Conservation (phyloP, 2,888 invertebrate species). For the Charanyca ferruginea region DNA sequence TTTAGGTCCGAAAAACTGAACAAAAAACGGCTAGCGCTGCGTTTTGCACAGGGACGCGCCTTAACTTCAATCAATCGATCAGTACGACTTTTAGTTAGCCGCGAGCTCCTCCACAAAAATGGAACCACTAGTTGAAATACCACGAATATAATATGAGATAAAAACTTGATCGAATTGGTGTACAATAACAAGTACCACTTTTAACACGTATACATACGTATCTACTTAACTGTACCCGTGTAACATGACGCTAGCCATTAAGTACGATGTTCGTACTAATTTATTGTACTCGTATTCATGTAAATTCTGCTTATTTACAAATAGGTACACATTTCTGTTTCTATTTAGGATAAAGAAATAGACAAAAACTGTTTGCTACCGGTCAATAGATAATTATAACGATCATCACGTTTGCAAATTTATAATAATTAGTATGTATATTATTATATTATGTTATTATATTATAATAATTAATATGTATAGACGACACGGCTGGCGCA, state of each 20-base stretch:
- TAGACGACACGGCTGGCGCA: too few species aligned
- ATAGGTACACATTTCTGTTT: slow-evolving; percentile 1
- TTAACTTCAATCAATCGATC: too few species aligned
- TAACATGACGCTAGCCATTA: slow-evolving; percentile 22
- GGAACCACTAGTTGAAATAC: neutral
- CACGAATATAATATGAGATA: neutral
- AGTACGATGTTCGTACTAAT: slow-evolving; percentile 2
- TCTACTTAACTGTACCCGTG: slow-evolving; percentile 10
- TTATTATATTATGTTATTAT: too few species aligned
- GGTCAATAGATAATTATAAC: neutral
- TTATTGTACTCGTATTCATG: neutral
- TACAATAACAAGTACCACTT: neutral
- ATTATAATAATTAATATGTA: too few species aligned
- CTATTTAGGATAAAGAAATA: neutral
- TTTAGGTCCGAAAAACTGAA: too few species aligned
- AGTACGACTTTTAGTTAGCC: too few species aligned
- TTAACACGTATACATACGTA: neutral
- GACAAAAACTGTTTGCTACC: neutral
- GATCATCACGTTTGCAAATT: neutral
- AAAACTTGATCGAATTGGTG: neutral
- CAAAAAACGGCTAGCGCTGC: too few species aligned
- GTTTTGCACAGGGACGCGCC: too few species aligned
- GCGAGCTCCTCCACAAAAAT: too few species aligned
- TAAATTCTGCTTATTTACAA: slow-evolving; percentile 12
- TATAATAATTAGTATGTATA: neutral